Conservation (phyloP, 2,797 vertebrate species). For the Tadarida brasiliensis region DNA sequence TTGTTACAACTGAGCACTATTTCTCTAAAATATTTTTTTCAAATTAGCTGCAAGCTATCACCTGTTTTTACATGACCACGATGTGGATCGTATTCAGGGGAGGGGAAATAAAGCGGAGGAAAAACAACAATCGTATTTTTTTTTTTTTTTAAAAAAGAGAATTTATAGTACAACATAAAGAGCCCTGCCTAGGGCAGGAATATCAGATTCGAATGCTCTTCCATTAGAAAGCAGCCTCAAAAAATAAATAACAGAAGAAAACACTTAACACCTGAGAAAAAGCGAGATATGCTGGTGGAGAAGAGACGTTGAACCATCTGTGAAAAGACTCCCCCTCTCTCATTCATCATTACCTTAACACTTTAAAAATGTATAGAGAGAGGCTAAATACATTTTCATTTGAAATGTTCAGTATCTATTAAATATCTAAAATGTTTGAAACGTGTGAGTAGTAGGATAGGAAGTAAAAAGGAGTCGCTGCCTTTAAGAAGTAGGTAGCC, state of each 20-base stretch:
- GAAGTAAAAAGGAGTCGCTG: background rate
- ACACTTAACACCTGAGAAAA: background rate
- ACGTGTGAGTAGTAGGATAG: background rate
- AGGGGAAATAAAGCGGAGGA: background rate
- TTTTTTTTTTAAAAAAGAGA: background rate
- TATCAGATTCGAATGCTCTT: background rate
- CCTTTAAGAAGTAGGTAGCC: background rate
- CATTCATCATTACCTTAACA: background rate
- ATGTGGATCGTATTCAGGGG: constrained; percentile 2
- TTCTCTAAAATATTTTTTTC: background rate
- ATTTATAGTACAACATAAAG: background rate
- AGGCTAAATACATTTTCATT: background rate
- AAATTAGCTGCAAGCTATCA: background rate
- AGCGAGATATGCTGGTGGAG: background rate
- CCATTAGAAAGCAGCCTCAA: background rate
- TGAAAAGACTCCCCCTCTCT: background rate
- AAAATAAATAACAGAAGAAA: constrained; percentile 1
- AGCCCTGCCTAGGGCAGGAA: background rate
- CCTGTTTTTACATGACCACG: background rate
- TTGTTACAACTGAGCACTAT: background rate
- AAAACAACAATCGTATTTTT: background rate
- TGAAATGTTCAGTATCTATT: background rate
- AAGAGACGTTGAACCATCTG: background rate
- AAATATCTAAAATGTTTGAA: background rate
- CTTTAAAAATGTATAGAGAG: background rate